phyloP scores from a whole-genome alignment of 2,797 vertebrate genomes.

The Alca torda region DNA sequence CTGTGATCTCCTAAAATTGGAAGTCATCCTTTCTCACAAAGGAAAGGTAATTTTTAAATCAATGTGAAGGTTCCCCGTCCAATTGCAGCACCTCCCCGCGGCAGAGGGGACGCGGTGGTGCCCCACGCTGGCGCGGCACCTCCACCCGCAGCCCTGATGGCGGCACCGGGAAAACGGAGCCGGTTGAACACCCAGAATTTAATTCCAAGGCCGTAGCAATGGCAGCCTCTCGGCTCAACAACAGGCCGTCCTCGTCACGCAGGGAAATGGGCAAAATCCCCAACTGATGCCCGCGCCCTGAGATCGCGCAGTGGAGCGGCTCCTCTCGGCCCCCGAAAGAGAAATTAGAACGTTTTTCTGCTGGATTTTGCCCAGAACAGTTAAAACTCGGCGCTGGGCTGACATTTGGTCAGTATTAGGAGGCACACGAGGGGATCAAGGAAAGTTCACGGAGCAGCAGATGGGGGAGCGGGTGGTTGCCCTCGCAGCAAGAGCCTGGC shows the following conservation, averaged over 20 bases:
- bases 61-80: background rate
- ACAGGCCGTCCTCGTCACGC: accelerated
- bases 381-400: accelerated
- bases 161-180: accelerated
- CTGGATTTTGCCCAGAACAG: background rate
- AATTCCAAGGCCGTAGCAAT: background rate
- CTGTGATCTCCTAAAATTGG: background rate
- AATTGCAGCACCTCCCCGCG: background rate
- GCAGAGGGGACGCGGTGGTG: background rate
- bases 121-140: accelerated
- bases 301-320: accelerated
- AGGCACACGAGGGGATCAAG: background rate
- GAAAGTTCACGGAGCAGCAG: background rate
- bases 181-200: accelerated
- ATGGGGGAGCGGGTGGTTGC: background rate
- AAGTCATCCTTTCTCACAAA: background rate
- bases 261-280: accelerated
- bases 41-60: background rate
- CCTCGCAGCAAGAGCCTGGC: background rate
- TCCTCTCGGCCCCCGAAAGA: background rate
- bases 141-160: accelerated
- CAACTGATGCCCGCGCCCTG: accelerated
- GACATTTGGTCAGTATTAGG: background rate
- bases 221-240: accelerated
- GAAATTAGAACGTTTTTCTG: background rate